Percentiles rank a stretch among this genome's conserved stretches.
phyloP scores from a whole-genome alignment of 2,113 vertebrate species.

The Cricetomys ansorgei region DNA sequence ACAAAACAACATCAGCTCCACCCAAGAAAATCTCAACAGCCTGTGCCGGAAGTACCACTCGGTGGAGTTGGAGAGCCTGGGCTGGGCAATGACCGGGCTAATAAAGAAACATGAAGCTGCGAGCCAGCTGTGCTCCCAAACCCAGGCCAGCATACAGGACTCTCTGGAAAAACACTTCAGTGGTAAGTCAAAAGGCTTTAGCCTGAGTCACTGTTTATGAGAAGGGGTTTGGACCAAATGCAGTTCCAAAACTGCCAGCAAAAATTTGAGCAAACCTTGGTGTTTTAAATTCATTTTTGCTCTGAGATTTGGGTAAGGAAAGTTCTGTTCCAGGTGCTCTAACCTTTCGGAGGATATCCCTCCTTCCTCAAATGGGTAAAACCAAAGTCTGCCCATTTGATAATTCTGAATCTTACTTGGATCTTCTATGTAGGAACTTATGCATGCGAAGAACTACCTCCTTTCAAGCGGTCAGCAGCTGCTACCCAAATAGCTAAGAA shows the following conservation, averaged over 20 bases:
- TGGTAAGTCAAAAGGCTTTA: constrained; percentile 85
- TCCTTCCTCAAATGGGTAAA: not conserved
- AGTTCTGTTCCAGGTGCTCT: not conserved
- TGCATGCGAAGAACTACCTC: not conserved
- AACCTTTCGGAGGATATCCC: not conserved
- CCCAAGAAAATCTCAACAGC: constrained; percentile 91
- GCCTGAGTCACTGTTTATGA: not conserved
- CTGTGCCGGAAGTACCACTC: constrained; percentile 94
- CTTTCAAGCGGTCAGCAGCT: not conserved
- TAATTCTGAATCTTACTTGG: not conserved
- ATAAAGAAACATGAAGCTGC: constrained; percentile 92
- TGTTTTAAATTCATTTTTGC: constrained; percentile 60
- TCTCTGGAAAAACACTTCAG: constrained; percentile 92
- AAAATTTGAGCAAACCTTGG: constrained; percentile 47
- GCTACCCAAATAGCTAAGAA: not conserved
- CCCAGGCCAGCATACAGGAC: constrained; percentile 91
- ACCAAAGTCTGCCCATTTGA: not conserved
- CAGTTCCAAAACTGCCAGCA: constrained; percentile 57
- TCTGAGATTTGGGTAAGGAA: not conserved
- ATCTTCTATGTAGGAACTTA: not conserved
- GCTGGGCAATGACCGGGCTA: constrained; percentile 89
- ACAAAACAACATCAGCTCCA: constrained; percentile 89
- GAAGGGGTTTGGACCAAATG: constrained; percentile 63
- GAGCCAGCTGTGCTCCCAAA: constrained; percentile 89
- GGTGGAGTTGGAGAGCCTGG: constrained; percentile 90